phyloP scores from a whole-genome alignment of 2,113 vertebrate genomes.

The Orientallactaga bullata region DNA sequence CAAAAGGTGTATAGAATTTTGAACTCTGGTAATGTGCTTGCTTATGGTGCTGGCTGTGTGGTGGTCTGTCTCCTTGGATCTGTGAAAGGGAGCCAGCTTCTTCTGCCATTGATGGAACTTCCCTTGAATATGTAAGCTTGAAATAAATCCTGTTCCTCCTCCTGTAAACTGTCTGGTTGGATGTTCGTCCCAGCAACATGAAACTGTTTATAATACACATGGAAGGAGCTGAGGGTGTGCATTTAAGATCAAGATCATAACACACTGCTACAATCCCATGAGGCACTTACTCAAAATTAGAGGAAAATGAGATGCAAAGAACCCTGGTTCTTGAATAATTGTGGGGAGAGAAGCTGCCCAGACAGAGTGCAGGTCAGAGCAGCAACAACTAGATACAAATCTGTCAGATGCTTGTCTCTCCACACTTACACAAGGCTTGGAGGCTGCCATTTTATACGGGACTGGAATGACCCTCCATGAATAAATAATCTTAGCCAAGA shows the following conservation, averaged over 20 bases:
- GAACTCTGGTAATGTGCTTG: too few relatives aligned
- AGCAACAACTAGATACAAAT: neutral
- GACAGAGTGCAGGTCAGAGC: neutral
- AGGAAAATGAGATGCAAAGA: neutral
- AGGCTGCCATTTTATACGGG: neutral
- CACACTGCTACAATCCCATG: neutral
- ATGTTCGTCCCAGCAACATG: too few relatives aligned
- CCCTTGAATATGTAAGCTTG: too few relatives aligned
- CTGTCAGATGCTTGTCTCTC: neutral
- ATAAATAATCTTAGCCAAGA: neutral
- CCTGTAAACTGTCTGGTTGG: too few relatives aligned
- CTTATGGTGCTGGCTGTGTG: too few relatives aligned
- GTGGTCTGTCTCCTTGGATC: too few relatives aligned
- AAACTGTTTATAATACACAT: too few relatives aligned
- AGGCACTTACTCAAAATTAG: neutral
- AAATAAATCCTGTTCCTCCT: too few relatives aligned
- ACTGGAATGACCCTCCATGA: neutral
- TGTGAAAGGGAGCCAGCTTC: too few relatives aligned
- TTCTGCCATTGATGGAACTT: too few relatives aligned
- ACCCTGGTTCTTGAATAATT: neutral
- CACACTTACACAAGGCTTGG: neutral
- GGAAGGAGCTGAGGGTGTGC: neutral
- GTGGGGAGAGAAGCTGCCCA: neutral
- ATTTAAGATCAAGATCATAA: neutral
- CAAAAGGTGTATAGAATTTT: too few relatives aligned